Conservation (phyloP, 1,140 invertebrate species). For the Potamilus streckersoni region DNA sequence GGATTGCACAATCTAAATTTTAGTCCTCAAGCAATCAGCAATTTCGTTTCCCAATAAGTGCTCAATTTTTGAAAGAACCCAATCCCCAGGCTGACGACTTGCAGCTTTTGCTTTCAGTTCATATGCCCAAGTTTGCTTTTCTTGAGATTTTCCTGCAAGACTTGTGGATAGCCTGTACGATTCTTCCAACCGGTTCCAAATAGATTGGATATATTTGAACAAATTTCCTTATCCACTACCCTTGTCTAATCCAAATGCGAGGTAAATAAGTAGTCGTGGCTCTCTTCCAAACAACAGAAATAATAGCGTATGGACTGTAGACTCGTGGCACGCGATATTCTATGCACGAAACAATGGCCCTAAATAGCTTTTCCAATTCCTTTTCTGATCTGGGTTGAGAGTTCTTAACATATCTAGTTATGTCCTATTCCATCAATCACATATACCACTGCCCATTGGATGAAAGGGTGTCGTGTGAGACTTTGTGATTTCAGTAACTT, state of each 20-base stretch:
- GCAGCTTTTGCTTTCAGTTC: conserved; percentile 21
- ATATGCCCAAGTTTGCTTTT: conserved; percentile 13
- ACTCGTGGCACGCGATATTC: too few species aligned
- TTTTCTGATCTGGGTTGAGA: too few species aligned
- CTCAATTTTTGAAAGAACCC: conserved; percentile 13
- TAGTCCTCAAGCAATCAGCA: neutral
- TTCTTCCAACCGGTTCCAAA: too few species aligned
- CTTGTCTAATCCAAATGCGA: conserved; percentile 8
- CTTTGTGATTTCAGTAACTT: conserved; percentile 4
- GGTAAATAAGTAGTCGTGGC: conserved; percentile 7
- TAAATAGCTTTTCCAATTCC: too few species aligned
- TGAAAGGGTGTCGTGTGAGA: conserved; percentile 3
- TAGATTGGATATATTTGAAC: too few species aligned
- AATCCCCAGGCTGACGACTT: conserved; percentile 10
- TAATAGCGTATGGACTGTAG: too few species aligned
- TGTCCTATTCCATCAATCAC: too few species aligned
- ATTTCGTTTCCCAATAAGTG: conserved; percentile 21
- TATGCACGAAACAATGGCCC: too few species aligned
- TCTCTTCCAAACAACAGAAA: conserved; percentile 12
- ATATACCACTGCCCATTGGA: too few species aligned
- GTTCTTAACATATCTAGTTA: too few species aligned
- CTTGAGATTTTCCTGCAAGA: neutral
- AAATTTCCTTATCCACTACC: neutral
- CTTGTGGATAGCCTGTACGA: too few species aligned
- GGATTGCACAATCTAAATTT: too few species aligned